Conservation (phyloP, 2,888 invertebrate genomes). For the Agrenia bidenticulata region DNA sequence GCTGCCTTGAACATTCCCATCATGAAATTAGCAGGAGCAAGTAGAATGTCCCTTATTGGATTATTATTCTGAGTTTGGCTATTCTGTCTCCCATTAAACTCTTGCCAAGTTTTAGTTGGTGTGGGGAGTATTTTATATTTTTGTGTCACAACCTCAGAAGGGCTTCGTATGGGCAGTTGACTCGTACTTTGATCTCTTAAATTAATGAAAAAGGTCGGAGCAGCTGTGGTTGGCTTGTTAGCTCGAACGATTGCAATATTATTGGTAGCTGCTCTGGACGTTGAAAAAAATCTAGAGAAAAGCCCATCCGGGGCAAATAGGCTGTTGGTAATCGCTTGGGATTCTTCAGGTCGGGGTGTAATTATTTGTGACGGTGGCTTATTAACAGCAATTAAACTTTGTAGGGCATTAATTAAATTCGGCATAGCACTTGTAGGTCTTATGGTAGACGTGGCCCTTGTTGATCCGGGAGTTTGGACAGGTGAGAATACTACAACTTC, state of each 20-base stretch:
- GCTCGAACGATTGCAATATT: too few relatives aligned
- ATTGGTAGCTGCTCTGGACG: too few relatives aligned
- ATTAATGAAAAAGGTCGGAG: constrained; percentile 1
- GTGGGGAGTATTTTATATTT: neutral
- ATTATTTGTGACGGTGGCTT: too few relatives aligned
- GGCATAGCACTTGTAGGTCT: neutral
- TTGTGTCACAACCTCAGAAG: neutral
- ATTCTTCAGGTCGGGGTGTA: too few relatives aligned
- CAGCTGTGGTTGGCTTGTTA: neutral
- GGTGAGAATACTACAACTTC: too few relatives aligned
- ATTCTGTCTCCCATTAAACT: neutral
- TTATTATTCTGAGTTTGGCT: neutral
- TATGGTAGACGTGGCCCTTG: neutral
- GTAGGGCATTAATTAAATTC: neutral
- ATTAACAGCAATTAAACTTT: neutral
- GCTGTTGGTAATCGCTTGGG: too few relatives aligned
- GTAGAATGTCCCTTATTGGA: neutral
- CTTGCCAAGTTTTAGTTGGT: constrained; percentile 3
- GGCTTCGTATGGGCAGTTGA: neutral
- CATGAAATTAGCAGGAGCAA: constrained; percentile 16
- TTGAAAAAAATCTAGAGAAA: too few relatives aligned
- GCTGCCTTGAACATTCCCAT: constrained; percentile 13
- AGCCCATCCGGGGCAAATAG: too few relatives aligned
- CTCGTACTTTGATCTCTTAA: neutral
- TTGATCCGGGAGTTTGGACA: too few relatives aligned